A percentile compares a stretch with the other conserved stretches of the same genome.
These are phyloP conservation scores for Euzophera pinguis DNA, from an alignment of 2,888 invertebrate species.

Conservation along the genomic window DNA sequence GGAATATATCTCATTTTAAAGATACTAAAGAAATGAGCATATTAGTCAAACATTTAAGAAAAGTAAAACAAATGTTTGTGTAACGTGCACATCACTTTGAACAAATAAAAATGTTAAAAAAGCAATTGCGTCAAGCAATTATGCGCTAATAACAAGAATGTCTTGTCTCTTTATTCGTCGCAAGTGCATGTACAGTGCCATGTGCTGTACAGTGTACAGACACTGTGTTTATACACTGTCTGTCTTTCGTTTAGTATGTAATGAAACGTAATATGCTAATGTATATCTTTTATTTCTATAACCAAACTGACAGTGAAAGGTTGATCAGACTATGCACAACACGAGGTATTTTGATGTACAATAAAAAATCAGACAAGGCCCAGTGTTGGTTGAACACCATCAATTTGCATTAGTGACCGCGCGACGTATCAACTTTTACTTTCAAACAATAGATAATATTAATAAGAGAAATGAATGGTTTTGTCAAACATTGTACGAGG, in stretches of 20 bases:
- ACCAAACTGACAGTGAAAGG: background rate
- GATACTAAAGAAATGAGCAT: too few species aligned
- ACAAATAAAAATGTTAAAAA: background rate
- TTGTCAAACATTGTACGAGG: background rate
- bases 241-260: too few species aligned
- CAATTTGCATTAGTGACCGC: slow-evolving; percentile 1
- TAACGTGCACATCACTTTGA: background rate
- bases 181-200: background rate
- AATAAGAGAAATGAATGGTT: background rate
- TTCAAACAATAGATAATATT: slow-evolving; percentile 3
- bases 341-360: background rate
- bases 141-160: background rate
- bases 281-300: background rate
- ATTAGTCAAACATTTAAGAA: too few species aligned
- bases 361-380: background rate
- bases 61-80: too few species aligned
- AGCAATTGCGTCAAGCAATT: background rate
- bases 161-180: background rate
- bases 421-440: slow-evolving; percentile 4
- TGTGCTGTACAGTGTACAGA: too few species aligned
- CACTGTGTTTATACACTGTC: too few species aligned
- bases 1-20: too few species aligned
- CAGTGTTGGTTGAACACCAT: background rate
- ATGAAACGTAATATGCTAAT: too few species aligned
- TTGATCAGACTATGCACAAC: background rate